Evolutionary conservation across 2,888 invertebrate genomes (phyloP).

Genomic region (Lasioglossum leucozonium): DNA sequence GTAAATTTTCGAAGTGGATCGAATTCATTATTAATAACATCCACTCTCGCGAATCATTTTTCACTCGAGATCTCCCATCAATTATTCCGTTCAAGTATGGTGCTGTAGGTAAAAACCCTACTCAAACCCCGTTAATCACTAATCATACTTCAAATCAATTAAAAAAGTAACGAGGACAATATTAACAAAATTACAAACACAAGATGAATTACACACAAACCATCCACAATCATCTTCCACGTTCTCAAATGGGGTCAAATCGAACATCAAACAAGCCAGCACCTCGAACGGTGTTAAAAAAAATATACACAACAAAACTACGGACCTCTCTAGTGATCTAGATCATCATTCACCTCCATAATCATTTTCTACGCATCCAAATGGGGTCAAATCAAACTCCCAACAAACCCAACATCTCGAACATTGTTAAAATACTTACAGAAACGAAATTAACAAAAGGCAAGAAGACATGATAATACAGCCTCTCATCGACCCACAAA

Average conservation of each 20-base stretch:
- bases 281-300: too few relatives aligned
- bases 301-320: too few relatives aligned
- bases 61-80: background rate
- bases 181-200: background rate
- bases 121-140: background rate
- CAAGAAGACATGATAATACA: too few relatives aligned
- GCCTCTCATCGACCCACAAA: too few relatives aligned
- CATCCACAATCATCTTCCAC: background rate
- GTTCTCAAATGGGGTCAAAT: background rate
- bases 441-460: too few relatives aligned
- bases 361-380: too few relatives aligned
- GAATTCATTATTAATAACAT: background rate
- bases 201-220: background rate
- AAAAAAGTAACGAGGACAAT: background rate
- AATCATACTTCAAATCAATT: background rate
- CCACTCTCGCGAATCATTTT: background rate
- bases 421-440: too few relatives aligned
- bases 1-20: background rate
- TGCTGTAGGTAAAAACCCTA: background rate
- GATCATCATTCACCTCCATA: too few relatives aligned
- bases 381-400: too few relatives aligned
- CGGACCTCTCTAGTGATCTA: too few relatives aligned
- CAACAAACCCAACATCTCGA: too few relatives aligned
- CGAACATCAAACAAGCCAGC: background rate
- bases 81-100: background rate